phyloP scores from a whole-genome alignment of 23 tunicate genomes.

The Ascidia mentula region DNA sequence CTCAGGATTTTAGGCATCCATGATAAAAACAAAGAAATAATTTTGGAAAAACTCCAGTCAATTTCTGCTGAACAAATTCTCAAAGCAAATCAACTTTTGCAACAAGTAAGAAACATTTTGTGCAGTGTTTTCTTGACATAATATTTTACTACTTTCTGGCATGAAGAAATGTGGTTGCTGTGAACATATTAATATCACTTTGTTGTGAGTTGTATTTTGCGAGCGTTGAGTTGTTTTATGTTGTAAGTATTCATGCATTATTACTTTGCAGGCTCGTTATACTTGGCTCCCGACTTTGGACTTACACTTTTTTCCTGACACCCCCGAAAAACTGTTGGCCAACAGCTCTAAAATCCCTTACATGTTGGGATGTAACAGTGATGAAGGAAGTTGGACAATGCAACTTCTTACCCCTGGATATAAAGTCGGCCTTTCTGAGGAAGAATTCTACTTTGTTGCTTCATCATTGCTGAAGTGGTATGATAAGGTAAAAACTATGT shows the following conservation, averaged over 20 bases:
- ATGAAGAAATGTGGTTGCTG: no score
- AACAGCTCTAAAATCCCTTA: slow-evolving; percentile 7
- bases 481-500: slow-evolving; percentile 17
- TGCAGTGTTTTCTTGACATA: no score
- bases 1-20: slow-evolving; percentile 26
- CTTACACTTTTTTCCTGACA: slow-evolving; percentile 9
- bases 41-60: slow-evolving; percentile 40
- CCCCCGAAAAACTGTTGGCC: background rate
- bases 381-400: slow-evolving; percentile 26
- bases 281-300: slow-evolving; percentile 15
- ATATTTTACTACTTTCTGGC: no score
- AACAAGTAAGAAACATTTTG: background rate
- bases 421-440: background rate
- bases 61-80: slow-evolving; percentile 25
- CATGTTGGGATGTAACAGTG: slow-evolving; percentile 17
- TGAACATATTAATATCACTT: no score
- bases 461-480: background rate
- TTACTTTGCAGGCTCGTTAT: slow-evolving; percentile 8
- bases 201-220: no score
- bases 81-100: slow-evolving; percentile 11
- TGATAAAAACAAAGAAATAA: slow-evolving; percentile 11
- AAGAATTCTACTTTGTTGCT: background rate
- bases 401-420: background rate
- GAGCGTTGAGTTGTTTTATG: no score
- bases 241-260: no score